Percentiles rank a stretch among this genome's conserved stretches.
phyloP scores from a whole-genome alignment of 2,797 vertebrate species.

The Bovichtus diacanthus region DNA sequence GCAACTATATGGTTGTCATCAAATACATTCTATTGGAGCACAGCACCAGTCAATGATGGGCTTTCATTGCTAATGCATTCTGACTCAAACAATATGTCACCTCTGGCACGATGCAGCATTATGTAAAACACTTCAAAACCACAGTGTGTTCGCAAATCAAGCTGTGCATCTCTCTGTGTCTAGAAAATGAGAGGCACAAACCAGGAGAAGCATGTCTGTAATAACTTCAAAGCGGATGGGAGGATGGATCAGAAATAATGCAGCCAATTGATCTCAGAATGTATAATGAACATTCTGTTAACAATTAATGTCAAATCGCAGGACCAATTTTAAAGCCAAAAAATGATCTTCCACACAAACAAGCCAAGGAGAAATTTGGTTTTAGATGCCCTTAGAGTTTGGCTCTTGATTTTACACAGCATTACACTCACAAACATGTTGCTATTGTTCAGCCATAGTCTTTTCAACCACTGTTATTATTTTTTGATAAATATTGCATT shows the following conservation, averaged over 20 bases:
- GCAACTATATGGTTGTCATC: slow-evolving; percentile 20
- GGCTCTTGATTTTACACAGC: neutral
- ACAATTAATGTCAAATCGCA: slow-evolving; percentile 43
- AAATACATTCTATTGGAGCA: slow-evolving; percentile 38
- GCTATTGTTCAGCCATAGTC: slow-evolving; percentile 5
- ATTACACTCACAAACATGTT: slow-evolving; percentile 22
- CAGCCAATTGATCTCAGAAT: slow-evolving; percentile 37
- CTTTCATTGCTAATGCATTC: slow-evolving; percentile 42
- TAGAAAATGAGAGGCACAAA: slow-evolving; percentile 31
- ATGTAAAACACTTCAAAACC: slow-evolving; percentile 52
- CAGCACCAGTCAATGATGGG: slow-evolving; percentile 28
- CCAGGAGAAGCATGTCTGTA: slow-evolving; percentile 30
- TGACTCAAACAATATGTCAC: slow-evolving; percentile 64
- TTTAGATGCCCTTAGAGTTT: slow-evolving; percentile 14
- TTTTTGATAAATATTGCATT: neutral
- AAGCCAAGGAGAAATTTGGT: slow-evolving; percentile 9
- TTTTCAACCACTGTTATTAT: neutral
- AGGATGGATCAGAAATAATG: slow-evolving; percentile 41
- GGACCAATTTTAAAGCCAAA: slow-evolving; percentile 42
- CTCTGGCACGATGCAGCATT: slow-evolving; percentile 59
- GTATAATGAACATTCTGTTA: slow-evolving; percentile 50
- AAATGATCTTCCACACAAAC: slow-evolving; percentile 47
- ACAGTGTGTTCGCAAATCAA: slow-evolving; percentile 54
- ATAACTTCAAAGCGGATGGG: slow-evolving; percentile 56
- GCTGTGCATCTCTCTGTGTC: slow-evolving; percentile 45